phyloP scores from a whole-genome alignment of 2,113 vertebrate species.

The Indicator maculatus region DNA sequence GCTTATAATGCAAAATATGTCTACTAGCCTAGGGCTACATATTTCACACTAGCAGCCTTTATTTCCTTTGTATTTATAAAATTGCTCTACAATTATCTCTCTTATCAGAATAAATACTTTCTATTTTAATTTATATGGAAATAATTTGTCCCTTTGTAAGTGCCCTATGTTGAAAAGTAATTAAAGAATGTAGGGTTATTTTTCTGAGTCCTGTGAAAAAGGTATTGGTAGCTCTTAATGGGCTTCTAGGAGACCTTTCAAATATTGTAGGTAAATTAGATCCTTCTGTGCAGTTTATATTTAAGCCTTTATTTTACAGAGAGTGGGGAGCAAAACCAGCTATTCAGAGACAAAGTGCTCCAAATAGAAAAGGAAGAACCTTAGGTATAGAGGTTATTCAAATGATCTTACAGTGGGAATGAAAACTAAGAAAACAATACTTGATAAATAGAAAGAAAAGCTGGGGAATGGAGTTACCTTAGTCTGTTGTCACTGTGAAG shows the following conservation, averaged over 20 bases:
- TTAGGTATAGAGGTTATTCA: not conserved
- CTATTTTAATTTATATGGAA: constrained; percentile 38
- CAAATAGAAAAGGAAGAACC: not conserved
- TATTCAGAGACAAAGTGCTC: not conserved
- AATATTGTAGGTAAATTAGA: not conserved
- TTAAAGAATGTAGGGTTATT: constrained; percentile 3
- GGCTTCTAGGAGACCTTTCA: not conserved
- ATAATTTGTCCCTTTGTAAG: constrained; percentile 17
- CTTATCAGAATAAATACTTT: constrained; percentile 5
- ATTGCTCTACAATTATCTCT: not conserved
- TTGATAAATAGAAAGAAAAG: not conserved
- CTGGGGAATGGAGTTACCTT: not conserved
- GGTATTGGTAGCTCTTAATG: not conserved
- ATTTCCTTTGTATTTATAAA: constrained; percentile 23
- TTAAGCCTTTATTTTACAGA: not conserved
- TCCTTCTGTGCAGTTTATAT: not conserved
- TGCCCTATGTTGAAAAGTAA: constrained; percentile 2
- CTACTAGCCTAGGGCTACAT: not conserved
- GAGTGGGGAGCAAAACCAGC: not conserved
- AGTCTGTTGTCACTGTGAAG: not conserved
- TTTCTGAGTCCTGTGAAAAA: not conserved
- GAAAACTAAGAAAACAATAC: not conserved
- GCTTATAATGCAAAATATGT: constrained; percentile 3
- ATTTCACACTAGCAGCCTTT: not conserved
- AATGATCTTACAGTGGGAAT: not conserved